Evolutionary conservation across 2,888 invertebrate genomes (phyloP).

Genomic region (Cybosia mesomella): DNA sequence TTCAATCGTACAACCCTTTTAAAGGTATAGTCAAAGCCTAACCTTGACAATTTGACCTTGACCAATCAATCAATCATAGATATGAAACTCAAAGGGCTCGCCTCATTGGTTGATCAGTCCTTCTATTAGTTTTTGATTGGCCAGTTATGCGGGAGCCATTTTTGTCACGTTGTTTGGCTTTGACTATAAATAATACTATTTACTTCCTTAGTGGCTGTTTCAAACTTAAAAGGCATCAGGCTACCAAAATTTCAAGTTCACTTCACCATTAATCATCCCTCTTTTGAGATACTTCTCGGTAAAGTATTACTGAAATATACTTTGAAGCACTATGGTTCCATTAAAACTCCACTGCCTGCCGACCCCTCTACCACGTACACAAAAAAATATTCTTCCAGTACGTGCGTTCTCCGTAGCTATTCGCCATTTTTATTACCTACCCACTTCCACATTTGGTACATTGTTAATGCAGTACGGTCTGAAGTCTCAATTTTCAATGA

Average conservation of each 20-base stretch:
- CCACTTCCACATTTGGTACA: conserved; percentile 20
- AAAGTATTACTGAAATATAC: not conserved
- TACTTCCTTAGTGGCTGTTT: not conserved
- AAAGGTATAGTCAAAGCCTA: too few species aligned
- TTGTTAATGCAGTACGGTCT: conserved; percentile 37
- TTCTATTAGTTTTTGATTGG: too few species aligned
- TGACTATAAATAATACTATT: not conserved
- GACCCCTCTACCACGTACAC: not conserved
- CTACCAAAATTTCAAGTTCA: not conserved
- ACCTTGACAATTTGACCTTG: too few species aligned
- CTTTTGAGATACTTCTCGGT: not conserved
- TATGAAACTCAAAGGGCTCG: too few species aligned
- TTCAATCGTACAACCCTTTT: not conserved
- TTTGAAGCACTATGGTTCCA: not conserved
- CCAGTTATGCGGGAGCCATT: too few species aligned
- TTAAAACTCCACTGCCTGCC: not conserved
- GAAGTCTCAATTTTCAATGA: conserved; percentile 66
- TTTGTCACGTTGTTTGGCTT: too few species aligned
- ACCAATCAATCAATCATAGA: too few species aligned
- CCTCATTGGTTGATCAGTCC: too few species aligned
- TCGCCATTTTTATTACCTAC: conserved; percentile 34
- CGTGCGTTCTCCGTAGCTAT: conserved; percentile 18
- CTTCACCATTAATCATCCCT: not conserved
- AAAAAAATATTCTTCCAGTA: conserved; percentile 17
- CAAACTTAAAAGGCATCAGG: not conserved